Conservation (phyloP, 2,888 invertebrate species). For the Ophraella communa region DNA sequence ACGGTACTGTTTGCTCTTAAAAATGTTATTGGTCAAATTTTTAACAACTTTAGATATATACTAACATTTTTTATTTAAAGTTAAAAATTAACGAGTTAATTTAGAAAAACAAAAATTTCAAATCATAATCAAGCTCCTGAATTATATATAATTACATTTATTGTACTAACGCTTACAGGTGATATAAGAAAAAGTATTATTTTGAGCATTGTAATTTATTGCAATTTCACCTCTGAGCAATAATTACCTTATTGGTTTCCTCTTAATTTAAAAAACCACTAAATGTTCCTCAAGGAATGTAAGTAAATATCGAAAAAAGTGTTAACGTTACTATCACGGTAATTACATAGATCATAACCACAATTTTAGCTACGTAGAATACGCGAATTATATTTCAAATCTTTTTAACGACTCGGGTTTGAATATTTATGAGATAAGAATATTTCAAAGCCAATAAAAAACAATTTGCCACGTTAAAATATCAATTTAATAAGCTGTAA, state of each 20-base stretch:
- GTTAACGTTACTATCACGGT: background rate
- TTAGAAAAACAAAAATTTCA: too few relatives aligned
- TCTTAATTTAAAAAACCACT: background rate
- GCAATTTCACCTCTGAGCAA: background rate
- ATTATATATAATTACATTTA: too few relatives aligned
- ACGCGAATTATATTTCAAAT: background rate
- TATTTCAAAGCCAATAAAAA: conserved; percentile 1
- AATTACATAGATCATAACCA: background rate
- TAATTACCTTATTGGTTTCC: background rate
- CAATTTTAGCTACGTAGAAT: background rate
- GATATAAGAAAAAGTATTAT: too few relatives aligned
- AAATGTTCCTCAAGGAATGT: background rate
- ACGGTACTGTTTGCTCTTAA: too few relatives aligned
- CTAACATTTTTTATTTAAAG: too few relatives aligned
- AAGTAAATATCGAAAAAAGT: background rate
- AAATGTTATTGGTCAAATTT: too few relatives aligned
- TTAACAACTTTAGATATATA: too few relatives aligned
- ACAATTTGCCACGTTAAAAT: conserved; percentile 6
- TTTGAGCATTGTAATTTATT: background rate
- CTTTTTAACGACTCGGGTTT: background rate
- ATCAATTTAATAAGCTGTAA: background rate
- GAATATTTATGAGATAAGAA: background rate
- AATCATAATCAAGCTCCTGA: too few relatives aligned
- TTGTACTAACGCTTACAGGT: too few relatives aligned
- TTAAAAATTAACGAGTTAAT: too few relatives aligned